Evolutionary conservation across 2,797 vertebrate genomes (phyloP).

Genomic region (Pogoniulus pusillus): DNA sequence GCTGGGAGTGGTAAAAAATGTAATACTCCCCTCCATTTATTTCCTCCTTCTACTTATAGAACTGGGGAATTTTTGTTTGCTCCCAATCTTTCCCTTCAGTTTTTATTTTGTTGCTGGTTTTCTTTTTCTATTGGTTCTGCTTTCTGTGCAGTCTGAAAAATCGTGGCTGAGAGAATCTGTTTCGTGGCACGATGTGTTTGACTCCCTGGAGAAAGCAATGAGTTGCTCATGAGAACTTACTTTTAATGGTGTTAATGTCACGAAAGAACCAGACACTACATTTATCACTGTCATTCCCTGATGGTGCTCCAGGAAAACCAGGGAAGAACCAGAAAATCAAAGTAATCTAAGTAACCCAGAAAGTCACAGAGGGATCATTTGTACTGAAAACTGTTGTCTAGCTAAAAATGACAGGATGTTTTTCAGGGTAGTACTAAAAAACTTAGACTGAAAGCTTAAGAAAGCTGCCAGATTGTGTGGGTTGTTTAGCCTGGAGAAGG

Average conservation of each 20-base stretch:
- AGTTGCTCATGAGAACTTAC: not conserved
- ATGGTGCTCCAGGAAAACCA: not conserved
- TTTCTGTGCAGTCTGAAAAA: not conserved
- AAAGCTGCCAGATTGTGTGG: not conserved
- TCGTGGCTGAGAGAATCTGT: not conserved
- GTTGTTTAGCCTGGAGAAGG: no score
- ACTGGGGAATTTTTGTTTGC: not conserved
- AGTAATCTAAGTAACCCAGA: not conserved
- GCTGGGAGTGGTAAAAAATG: not conserved
- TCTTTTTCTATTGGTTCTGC: not conserved
- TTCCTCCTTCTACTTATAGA: not conserved
- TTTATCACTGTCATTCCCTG: not conserved
- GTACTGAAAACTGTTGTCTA: not conserved
- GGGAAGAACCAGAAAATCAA: constrained; percentile 7
- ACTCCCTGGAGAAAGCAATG: not conserved
- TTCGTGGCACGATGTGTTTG: not conserved
- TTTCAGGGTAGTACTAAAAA: not conserved
- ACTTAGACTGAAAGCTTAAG: not conserved
- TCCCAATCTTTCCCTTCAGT: not conserved
- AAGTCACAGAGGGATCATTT: not conserved
- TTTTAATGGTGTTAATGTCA: not conserved
- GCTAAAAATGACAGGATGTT: not conserved
- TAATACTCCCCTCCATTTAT: not conserved
- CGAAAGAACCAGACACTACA: not conserved
- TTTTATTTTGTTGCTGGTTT: not conserved